Base-by-base conservation (phyloP, 1,140 invertebrate species). In the Vollenhovia emeryi region DNA sequence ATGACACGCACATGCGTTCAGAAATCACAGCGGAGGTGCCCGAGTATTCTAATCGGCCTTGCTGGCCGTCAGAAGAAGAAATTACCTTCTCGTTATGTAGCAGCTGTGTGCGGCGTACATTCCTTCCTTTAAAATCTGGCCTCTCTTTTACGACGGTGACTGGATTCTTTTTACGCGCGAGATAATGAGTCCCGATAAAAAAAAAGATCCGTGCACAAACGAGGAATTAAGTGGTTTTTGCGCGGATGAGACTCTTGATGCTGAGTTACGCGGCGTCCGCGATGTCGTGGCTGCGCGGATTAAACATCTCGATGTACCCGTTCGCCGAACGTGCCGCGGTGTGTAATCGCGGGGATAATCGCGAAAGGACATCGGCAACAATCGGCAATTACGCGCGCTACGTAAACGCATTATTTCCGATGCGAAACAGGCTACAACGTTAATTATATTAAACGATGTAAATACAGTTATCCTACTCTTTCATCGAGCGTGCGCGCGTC, bases 371-470 rank as follows among this genome's bases (percentile, higher is more conserved):
- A 57, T 48, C 15, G 36, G 5, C 27, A 36, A 27, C 33, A 18
- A 40, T 59, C 27, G 27, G 4, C 1, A 5, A 9, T 76, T 62
- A 60, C n/a, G n/a, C n/a, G n/a, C n/a, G n/a, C n/a, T n/a, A n/a
- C 11, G 36, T 11, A 18, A 13, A 21, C 8, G 21, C 21, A 21
- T 13, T 24, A 55, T 52, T 50, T 79, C 21, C 7, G 13, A 76
- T 11, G 55, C 27, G 60, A 24, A 68, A 68, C 40, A 18, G 21
- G 9, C 24, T 15, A 43, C 69, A 45, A 45, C 52, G 50, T 27
- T 40, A 69, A 80, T 80, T 57, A 45, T 24, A 15, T 6, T 69
- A 33, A 55, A 55, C 36, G 36, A 69, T n/a, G 50, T 66, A 66
- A 15, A 55, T 69, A 21, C 50, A 30, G 50, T 57, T 71, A 57